Evolutionary conservation across 2,888 invertebrate species (phyloP).

Genomic region (Carcina quercana): DNA sequence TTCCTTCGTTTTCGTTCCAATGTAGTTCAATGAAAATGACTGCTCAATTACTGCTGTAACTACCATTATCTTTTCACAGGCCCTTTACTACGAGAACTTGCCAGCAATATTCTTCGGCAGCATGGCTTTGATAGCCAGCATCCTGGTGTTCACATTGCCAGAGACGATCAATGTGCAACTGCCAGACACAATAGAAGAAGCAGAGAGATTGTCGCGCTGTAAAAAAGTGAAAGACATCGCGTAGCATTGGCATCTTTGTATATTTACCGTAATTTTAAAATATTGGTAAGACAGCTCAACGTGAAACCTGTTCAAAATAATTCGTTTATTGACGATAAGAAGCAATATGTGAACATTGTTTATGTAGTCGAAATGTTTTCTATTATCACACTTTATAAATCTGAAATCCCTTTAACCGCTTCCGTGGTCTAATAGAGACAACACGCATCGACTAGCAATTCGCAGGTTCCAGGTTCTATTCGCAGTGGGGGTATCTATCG

Average conservation of each 20-base stretch:
- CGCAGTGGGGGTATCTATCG: background rate
- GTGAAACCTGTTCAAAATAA: background rate
- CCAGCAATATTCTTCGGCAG: slow-evolving; percentile 77
- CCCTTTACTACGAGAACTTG: slow-evolving; percentile 53
- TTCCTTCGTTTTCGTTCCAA: no score
- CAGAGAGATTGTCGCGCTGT: slow-evolving; percentile 47
- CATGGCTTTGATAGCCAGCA: slow-evolving; percentile 68
- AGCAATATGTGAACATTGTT: background rate
- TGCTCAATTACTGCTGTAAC: slow-evolving; percentile 1
- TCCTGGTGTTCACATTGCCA: slow-evolving; percentile 73
- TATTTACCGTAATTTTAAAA: background rate
- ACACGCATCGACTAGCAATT: no score
- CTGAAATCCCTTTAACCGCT: background rate
- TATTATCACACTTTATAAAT: background rate
- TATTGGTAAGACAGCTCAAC: no score
- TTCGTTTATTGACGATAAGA: background rate
- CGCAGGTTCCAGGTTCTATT: background rate
- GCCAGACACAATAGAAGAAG: slow-evolving; percentile 77
- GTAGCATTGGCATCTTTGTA: background rate
- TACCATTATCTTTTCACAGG: slow-evolving; percentile 33
- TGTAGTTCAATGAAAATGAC: no score
- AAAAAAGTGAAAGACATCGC: slow-evolving; percentile 21
- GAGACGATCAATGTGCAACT: slow-evolving; percentile 76
- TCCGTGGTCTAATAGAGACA: background rate
- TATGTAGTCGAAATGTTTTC: background rate